phyloP scores from a whole-genome alignment of 2,888 invertebrate genomes.

The Fissipunctia ypsillon region DNA sequence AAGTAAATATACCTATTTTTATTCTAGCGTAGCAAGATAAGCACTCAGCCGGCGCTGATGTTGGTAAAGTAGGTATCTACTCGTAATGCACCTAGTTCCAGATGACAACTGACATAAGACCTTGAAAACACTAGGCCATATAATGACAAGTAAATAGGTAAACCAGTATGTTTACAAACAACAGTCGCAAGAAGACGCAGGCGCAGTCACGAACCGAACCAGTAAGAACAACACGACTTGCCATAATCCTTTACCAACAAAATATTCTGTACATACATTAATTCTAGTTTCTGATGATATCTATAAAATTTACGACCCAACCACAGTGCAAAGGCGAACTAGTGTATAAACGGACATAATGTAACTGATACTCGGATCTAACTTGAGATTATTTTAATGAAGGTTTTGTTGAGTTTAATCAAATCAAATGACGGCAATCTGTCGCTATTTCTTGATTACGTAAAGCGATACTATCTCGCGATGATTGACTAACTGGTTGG shows the following conservation, averaged over 20 bases:
- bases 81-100: background rate
- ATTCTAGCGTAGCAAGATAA: background rate
- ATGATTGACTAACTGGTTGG: conserved; percentile 50
- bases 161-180: conserved; percentile 51
- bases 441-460: conserved; percentile 59
- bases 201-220: conserved; percentile 49
- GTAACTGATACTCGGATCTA: conserved; percentile 63
- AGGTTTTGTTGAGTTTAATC: conserved; percentile 66
- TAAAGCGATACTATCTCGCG: conserved; percentile 58
- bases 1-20: background rate
- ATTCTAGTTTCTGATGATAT: conserved; percentile 64
- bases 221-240: conserved; percentile 44
- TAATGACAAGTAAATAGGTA: conserved; percentile 19
- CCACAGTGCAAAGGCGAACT: conserved; percentile 65
- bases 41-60: background rate
- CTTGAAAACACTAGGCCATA: conserved; percentile 46
- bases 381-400: conserved; percentile 68
- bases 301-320: conserved; percentile 61
- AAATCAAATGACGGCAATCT: conserved; percentile 59
- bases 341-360: conserved; percentile 64
- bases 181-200: conserved; percentile 42
- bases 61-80: background rate
- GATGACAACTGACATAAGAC: conserved; percentile 19
- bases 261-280: conserved; percentile 58
- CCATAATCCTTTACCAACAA: conserved; percentile 60